phyloP scores from a whole-genome alignment of 2,797 vertebrate species.

The Heliangelus exortis region DNA sequence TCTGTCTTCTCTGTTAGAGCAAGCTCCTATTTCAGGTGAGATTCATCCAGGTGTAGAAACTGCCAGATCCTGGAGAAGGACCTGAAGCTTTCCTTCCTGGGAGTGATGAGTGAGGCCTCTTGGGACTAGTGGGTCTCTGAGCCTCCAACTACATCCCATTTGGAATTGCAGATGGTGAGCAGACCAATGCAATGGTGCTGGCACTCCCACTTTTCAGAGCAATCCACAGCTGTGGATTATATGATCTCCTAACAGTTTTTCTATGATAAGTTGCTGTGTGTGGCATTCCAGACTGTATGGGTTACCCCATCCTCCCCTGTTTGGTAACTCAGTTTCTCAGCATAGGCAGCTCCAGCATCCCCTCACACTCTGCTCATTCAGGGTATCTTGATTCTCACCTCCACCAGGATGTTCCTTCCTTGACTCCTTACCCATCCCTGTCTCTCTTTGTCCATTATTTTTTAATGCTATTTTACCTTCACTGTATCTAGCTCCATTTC shows the following conservation, averaged over 20 bases:
- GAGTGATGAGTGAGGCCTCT: background rate
- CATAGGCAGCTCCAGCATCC: background rate
- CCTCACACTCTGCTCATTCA: background rate
- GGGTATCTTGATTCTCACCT: background rate
- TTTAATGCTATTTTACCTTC: background rate
- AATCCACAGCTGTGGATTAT: background rate
- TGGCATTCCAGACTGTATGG: background rate
- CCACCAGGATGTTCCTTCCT: background rate
- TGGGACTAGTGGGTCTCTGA: fast-evolving
- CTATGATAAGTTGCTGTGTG: fast-evolving
- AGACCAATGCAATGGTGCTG: background rate
- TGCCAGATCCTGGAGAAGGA: background rate
- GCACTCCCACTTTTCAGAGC: background rate
- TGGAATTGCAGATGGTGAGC: background rate
- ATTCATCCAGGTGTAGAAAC: background rate
- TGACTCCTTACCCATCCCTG: background rate
- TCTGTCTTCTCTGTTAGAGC: background rate
- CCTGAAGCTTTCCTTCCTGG: background rate
- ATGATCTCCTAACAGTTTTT: background rate
- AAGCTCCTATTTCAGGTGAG: background rate
- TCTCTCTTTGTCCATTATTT: background rate
- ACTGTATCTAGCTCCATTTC: background rate
- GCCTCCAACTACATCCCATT: background rate
- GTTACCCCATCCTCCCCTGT: background rate
- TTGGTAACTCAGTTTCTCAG: background rate